A percentile compares a stretch with the other conserved stretches of the same genome.
phyloP scores from a whole-genome alignment of 2,797 vertebrate species.

The Pristis pectinata region DNA sequence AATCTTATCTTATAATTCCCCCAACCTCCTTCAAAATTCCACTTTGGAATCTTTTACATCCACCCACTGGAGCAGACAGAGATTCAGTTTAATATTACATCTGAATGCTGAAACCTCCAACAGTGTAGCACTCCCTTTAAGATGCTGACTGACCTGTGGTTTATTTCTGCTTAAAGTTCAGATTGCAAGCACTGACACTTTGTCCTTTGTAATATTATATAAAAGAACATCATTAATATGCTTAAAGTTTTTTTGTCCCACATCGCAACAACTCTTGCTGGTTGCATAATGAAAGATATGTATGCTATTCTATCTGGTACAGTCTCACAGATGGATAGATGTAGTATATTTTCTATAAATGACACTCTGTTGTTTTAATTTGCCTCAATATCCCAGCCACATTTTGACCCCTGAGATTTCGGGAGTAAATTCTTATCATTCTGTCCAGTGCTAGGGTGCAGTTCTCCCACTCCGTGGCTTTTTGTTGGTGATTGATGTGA shows the following conservation, averaged over 20 bases:
- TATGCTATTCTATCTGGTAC: too few relatives aligned
- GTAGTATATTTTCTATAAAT: background rate
- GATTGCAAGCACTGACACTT: background rate
- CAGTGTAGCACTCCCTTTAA: background rate
- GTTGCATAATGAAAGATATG: too few relatives aligned
- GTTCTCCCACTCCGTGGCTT: background rate
- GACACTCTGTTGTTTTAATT: background rate
- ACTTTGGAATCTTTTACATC: too few relatives aligned
- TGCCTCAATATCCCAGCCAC: background rate
- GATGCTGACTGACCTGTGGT: background rate
- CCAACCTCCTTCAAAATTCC: too few relatives aligned
- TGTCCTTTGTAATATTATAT: background rate
- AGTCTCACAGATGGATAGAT: too few relatives aligned
- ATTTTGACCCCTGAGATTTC: background rate
- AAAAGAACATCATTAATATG: background rate
- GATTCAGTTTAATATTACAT: too few relatives aligned
- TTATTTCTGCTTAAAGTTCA: background rate
- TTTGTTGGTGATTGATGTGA: background rate
- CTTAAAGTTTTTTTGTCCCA: background rate
- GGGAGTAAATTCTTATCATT: background rate
- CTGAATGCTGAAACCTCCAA: too few relatives aligned
- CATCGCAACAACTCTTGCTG: background rate
- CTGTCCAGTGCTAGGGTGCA: background rate
- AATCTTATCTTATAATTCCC: too few relatives aligned
- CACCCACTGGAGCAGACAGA: too few relatives aligned